Percentiles rank a stretch among this genome's conserved stretches.
Conservation (phyloP, 1,140 invertebrate species). For the Ceratitis capitata region DNA sequence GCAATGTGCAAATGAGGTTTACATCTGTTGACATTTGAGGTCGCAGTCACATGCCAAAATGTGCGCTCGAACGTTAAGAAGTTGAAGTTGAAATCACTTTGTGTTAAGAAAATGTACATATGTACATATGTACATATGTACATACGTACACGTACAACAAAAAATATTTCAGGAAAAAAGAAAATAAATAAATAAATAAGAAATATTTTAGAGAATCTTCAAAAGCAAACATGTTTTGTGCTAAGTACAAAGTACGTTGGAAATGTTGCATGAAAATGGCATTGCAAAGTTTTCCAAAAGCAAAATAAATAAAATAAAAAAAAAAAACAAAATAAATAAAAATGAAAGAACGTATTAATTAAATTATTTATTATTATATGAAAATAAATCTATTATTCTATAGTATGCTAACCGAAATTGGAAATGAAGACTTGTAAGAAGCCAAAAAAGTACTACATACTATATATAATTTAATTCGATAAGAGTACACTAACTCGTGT, state of each 20-base stretch:
- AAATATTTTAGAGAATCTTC: neutral
- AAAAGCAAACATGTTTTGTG: neutral
- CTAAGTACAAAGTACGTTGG: neutral
- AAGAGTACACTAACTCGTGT: no score
- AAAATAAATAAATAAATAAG: neutral
- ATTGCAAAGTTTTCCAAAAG: neutral
- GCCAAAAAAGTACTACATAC: no score
- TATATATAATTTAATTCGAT: no score
- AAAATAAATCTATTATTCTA: no score
- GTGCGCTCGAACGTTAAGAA: constrained; percentile 25
- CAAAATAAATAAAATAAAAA: neutral
- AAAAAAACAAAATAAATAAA: neutral
- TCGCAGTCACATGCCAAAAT: constrained; percentile 9
- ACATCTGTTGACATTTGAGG: constrained; percentile 30
- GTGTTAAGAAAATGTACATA: neutral
- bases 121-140: neutral
- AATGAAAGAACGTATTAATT: neutral
- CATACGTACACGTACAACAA: neutral
- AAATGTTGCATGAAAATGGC: neutral
- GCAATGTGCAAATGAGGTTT: constrained; percentile 30
- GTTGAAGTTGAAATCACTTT: constrained; percentile 22
- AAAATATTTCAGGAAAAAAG: neutral
- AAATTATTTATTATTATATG: no score
- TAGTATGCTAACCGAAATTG: no score
- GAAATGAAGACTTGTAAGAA: no score